A percentile compares a stretch with the other conserved stretches of the same genome.
Conservation (phyloP, 2,113 vertebrate genomes). For the Microcebus jonahi region DNA sequence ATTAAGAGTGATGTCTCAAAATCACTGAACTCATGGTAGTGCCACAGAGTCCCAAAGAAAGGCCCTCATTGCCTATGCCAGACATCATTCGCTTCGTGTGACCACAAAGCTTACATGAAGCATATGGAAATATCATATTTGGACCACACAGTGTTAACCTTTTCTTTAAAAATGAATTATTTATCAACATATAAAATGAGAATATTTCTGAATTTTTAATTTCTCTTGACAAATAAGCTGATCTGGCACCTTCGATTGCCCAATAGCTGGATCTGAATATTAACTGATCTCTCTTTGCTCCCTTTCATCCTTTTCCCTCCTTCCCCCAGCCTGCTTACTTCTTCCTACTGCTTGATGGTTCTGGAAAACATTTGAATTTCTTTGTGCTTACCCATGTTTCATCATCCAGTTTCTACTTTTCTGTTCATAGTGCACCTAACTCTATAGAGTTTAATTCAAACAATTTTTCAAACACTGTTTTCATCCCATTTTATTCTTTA, state of each 20-base stretch:
- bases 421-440: background rate
- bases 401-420: background rate
- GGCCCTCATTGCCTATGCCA: background rate
- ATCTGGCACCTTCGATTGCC: background rate
- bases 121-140: background rate
- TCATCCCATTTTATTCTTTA: background rate
- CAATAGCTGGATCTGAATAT: background rate
- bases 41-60: background rate
- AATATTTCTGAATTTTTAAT: background rate
- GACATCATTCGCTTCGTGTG: background rate
- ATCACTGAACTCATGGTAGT: background rate
- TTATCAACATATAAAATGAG: background rate
- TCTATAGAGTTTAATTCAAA: background rate
- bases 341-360: background rate
- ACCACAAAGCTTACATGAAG: background rate
- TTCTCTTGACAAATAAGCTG: background rate
- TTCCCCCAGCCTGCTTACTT: fast-evolving
- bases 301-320: fast-evolving
- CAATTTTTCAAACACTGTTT: background rate
- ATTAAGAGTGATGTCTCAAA: background rate
- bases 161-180: background rate
- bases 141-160: fast-evolving
- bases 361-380: background rate
- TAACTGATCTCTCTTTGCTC: too few species aligned
- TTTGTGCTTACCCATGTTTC: background rate